A percentile compares a stretch with the other conserved stretches of the same genome.
Conservation (phyloP, 2,888 invertebrate species). For the Sarcophaga subvicina region DNA sequence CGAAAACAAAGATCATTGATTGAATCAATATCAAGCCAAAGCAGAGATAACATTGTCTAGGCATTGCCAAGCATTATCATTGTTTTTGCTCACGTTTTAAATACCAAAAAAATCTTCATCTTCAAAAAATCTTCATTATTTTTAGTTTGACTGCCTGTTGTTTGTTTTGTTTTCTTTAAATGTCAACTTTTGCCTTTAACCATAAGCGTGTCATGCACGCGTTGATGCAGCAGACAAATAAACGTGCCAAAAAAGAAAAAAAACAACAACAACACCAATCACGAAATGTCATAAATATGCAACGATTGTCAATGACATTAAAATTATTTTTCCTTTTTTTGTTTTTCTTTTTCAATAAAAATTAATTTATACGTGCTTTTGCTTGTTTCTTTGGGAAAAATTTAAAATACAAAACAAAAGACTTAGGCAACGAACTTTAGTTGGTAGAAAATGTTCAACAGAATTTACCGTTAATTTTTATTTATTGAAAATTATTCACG, state of each 20-base stretch:
- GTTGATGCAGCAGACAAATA: conserved; percentile 55
- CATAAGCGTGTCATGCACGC: conserved; percentile 68
- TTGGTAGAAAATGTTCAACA: neutral
- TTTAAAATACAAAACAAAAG: too few relatives aligned
- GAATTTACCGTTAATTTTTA: too few relatives aligned
- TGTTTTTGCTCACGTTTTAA: too few relatives aligned
- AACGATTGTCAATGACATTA: conserved; percentile 65
- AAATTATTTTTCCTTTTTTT: conserved; percentile 4
- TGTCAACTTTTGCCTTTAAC: conserved; percentile 60
- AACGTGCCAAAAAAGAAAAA: neutral
- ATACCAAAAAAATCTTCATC: too few relatives aligned
- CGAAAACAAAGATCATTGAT: too few relatives aligned
- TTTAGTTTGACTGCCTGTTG: too few relatives aligned
- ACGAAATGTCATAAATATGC: conserved; percentile 65
- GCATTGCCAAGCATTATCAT: too few relatives aligned
- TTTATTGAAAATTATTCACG: too few relatives aligned
- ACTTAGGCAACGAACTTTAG: too few relatives aligned
- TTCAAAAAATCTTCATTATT: too few relatives aligned
- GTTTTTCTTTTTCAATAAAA: conserved; percentile 25
- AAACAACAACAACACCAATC: conserved; percentile 15
- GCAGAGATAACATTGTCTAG: too few relatives aligned
- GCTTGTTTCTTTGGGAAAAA: neutral
- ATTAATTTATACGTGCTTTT: conserved; percentile 52
- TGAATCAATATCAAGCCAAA: too few relatives aligned
- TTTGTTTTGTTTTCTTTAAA: conserved; percentile 29